Evolutionary conservation across 2,888 invertebrate genomes (phyloP).

Genomic region (Campoplex capitator): DNA sequence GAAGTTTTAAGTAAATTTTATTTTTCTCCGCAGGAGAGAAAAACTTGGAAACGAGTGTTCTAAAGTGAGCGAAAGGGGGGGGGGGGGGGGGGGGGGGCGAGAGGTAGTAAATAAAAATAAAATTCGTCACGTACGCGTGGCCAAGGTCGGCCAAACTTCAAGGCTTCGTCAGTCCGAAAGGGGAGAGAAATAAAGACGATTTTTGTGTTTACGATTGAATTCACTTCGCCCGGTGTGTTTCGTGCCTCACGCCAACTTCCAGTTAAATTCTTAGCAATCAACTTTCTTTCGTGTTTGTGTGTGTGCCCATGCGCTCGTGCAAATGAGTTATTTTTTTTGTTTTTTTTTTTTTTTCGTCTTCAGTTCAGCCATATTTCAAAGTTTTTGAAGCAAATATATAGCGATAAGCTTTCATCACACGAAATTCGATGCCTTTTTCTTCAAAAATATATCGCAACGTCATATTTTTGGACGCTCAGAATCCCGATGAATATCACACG

Average conservation of each 20-base stretch:
- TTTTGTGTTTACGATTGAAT: slow-evolving; percentile 25
- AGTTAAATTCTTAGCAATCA: slow-evolving; percentile 23
- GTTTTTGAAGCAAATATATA: neutral
- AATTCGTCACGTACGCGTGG: neutral
- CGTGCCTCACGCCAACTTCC: slow-evolving; percentile 56
- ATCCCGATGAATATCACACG: neutral
- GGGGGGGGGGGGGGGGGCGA: too few relatives aligned
- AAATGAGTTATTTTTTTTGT: neutral
- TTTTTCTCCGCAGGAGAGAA: neutral
- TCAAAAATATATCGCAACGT: neutral
- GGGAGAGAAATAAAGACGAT: slow-evolving; percentile 6
- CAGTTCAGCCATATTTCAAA: neutral
- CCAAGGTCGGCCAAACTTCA: slow-evolving; percentile 43
- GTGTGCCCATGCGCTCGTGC: neutral
- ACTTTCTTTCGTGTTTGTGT: neutral
- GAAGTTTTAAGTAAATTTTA: neutral
- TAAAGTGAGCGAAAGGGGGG: neutral
- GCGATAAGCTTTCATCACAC: slow-evolving; percentile 20
- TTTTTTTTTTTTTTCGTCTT: slow-evolving; percentile 7
- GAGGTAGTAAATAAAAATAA: neutral
- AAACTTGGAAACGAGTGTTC: neutral
- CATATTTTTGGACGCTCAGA: neutral
- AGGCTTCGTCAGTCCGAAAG: slow-evolving; percentile 16
- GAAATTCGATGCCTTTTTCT: neutral
- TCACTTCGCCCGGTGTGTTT: neutral